Conservation (phyloP, 1,140 invertebrate genomes). For the Dreissena polymorpha region DNA sequence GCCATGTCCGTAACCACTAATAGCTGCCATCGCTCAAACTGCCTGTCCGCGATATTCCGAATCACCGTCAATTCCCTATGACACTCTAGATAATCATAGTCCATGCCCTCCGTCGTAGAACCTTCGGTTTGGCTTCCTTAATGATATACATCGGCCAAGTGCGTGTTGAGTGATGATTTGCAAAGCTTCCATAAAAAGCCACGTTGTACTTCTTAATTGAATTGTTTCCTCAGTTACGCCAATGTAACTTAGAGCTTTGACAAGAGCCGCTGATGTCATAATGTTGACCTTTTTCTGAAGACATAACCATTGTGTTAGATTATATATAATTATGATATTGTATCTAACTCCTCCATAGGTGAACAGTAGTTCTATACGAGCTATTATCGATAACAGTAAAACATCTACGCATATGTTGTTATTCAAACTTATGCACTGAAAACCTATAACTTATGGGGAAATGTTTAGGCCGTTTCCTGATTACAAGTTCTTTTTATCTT, state of each 20-base stretch:
- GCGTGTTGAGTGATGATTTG: background rate
- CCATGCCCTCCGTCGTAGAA: background rate
- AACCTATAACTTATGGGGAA: no score
- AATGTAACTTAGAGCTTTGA: background rate
- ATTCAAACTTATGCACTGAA: no score
- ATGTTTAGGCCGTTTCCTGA: no score
- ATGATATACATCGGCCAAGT: background rate
- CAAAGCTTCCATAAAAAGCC: background rate
- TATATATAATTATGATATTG: no score
- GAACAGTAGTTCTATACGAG: no score
- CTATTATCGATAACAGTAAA: no score
- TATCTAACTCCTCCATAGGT: no score
- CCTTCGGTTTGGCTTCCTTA: background rate
- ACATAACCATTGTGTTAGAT: no score
- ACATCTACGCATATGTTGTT: no score
- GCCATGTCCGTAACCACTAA: background rate
- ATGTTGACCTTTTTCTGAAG: background rate
- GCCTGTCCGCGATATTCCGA: background rate
- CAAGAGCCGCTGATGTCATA: background rate
- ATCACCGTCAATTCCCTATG: background rate
- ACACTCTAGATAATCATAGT: background rate
- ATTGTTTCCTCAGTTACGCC: background rate
- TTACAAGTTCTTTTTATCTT: no score
- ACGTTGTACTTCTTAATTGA: background rate
- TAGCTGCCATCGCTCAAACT: background rate